Evolutionary conservation across 2,888 invertebrate genomes (phyloP).

Genomic region (Pollenia griseotomentosa): DNA sequence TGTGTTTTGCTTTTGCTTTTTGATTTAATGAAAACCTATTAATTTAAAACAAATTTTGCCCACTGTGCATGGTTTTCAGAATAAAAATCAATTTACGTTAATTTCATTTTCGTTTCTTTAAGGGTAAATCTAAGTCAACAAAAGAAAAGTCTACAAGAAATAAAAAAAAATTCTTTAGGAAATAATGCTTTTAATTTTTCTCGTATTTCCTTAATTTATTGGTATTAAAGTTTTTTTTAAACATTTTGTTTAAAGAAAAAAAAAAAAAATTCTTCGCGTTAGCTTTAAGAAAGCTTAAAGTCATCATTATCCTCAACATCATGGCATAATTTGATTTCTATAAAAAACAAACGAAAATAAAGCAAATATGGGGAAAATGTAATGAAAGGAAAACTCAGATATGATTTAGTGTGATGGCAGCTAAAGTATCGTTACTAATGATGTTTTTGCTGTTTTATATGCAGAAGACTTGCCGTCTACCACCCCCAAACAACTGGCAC

Average conservation of each 20-base stretch:
- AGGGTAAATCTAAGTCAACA: neutral
- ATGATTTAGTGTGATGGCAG: slow-evolving; percentile 36
- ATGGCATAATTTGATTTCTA: slow-evolving; percentile 2
- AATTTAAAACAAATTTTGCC: too few relatives aligned
- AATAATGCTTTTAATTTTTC: neutral
- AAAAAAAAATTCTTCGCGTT: neutral
- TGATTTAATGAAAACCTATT: too few relatives aligned
- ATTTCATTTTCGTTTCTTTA: neutral
- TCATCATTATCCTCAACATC: neutral
- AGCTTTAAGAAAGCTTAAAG: slow-evolving; percentile 31
- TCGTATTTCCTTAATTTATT: neutral
- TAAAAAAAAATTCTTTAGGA: neutral
- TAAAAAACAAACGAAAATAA: neutral
- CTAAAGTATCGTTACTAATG: slow-evolving; percentile 54
- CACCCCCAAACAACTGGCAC: neutral
- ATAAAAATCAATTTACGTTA: slow-evolving; percentile 13
- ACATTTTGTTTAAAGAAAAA: neutral
- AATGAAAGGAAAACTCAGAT: slow-evolving; percentile 7
- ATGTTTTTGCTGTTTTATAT: slow-evolving; percentile 53
- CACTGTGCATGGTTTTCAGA: neutral
- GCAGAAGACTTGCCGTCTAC: neutral
- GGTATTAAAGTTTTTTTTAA: neutral
- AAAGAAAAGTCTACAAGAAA: neutral
- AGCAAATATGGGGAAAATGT: neutral
- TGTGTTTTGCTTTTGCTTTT: too few relatives aligned